Evolutionary conservation across 2,797 vertebrate genomes (phyloP).

Genomic region (Neosalanx taihuensis): DNA sequence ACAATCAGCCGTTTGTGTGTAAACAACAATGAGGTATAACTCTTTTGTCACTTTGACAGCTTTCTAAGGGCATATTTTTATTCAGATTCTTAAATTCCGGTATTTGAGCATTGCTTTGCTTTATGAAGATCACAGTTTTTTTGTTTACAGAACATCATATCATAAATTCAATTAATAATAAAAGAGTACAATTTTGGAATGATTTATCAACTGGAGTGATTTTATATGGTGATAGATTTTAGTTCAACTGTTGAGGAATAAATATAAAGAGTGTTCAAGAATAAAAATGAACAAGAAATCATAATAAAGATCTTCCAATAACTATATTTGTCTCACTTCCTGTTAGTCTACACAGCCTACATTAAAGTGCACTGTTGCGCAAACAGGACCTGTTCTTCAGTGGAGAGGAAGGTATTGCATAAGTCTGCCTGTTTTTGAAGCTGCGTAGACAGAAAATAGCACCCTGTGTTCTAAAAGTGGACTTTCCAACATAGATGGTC

Average conservation of each 20-base stretch:
- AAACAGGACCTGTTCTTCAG: conserved; percentile 46
- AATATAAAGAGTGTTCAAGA: too few relatives aligned
- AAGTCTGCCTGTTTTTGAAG: conserved; percentile 48
- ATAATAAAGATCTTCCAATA: neutral
- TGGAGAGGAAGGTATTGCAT: conserved; percentile 52
- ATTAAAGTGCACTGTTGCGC: conserved; percentile 44
- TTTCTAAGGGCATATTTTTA: too few relatives aligned
- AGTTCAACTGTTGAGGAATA: neutral
- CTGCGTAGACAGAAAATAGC: conserved; percentile 69
- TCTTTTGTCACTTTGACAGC: conserved; percentile 15
- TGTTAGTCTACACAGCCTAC: conserved; percentile 32
- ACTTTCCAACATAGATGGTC: conserved; percentile 62
- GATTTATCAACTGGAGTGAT: too few relatives aligned
- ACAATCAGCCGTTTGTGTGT: conserved; percentile 45
- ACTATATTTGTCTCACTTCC: conserved; percentile 44
- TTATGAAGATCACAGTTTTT: too few relatives aligned
- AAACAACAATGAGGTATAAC: conserved; percentile 22
- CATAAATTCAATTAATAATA: neutral
- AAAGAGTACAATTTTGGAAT: neutral
- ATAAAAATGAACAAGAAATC: neutral
- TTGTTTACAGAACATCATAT: neutral
- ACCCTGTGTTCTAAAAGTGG: conserved; percentile 72
- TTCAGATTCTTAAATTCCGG: too few relatives aligned
- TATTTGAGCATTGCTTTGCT: too few relatives aligned
- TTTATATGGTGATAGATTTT: neutral